Conservation (phyloP, 2,113 vertebrate species). For the Rhinolophus ferrumequinum region DNA sequence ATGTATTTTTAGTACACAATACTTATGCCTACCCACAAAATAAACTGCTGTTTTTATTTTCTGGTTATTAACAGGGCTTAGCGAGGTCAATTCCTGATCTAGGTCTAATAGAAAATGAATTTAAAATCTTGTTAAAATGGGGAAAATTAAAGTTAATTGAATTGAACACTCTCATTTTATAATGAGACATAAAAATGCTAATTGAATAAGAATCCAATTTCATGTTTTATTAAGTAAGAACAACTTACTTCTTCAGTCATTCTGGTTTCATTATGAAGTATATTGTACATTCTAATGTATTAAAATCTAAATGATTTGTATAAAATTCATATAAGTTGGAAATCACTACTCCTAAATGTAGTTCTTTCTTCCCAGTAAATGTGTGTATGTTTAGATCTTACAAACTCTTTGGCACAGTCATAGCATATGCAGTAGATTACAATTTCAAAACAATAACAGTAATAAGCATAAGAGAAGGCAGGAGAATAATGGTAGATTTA, state of each 20-base stretch:
- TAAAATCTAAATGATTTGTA: slow-evolving; percentile 22
- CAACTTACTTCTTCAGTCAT: not conserved
- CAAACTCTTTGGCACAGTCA: not conserved
- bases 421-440: not conserved
- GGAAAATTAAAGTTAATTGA: not conserved
- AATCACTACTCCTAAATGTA: not conserved
- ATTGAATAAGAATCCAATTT: not conserved
- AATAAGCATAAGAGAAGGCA: not conserved
- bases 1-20: not conserved
- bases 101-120: not conserved
- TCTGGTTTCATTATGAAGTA: slow-evolving; percentile 30
- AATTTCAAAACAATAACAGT: not conserved
- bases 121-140: not conserved
- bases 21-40: not conserved
- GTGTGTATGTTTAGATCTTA: not conserved
- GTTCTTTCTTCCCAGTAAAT: not conserved
- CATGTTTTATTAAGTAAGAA: slow-evolving; percentile 27
- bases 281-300: not conserved
- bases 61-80: not conserved
- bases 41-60: not conserved
- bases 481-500: not conserved
- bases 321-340: not conserved
- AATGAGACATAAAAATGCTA: not conserved
- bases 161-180: not conserved
- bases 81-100: not conserved